These are phyloP conservation scores for Cepaea nemoralis DNA, from an alignment of 1,140 invertebrate species.

Conservation along the genomic window DNA sequence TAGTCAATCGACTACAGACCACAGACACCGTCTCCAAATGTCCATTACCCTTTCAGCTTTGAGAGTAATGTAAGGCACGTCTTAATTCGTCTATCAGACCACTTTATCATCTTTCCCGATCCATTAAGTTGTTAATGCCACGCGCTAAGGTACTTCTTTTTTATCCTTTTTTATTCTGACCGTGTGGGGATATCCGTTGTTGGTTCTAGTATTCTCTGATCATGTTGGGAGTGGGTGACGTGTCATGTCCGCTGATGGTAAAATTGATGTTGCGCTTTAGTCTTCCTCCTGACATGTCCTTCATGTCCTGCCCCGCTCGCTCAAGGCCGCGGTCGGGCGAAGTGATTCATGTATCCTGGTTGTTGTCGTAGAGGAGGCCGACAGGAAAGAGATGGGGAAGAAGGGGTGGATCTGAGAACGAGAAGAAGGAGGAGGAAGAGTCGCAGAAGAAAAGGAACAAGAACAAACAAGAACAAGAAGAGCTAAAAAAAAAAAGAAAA, in stretches of 20 bases:
- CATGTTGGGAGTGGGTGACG: not conserved
- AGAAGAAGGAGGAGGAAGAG: too few species aligned
- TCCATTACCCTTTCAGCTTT: not conserved
- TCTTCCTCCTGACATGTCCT: not conserved
- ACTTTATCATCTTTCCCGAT: slow-evolving; percentile 2
- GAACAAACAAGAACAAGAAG: too few species aligned
- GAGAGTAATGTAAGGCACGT: not conserved
- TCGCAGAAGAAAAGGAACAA: too few species aligned
- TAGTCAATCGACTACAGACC: slow-evolving; percentile 8
- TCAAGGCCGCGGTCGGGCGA: too few species aligned
- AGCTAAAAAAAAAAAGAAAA: too few species aligned
- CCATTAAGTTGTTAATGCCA: slow-evolving; percentile 16
- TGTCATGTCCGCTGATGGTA: not conserved
- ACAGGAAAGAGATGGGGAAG: too few species aligned
- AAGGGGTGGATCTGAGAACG: too few species aligned
- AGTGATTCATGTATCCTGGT: too few species aligned
- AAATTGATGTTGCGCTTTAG: not conserved
- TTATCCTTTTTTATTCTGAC: not conserved
- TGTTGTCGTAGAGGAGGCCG: too few species aligned
- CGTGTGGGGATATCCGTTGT: not conserved
- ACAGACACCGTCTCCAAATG: not conserved
- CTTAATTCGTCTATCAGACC: not conserved
- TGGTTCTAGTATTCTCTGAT: not conserved
- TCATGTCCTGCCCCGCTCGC: not conserved
- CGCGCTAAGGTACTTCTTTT: not conserved